Conservation (phyloP, 2,113 vertebrate genomes). For the Myanophis thanlyinensis region DNA sequence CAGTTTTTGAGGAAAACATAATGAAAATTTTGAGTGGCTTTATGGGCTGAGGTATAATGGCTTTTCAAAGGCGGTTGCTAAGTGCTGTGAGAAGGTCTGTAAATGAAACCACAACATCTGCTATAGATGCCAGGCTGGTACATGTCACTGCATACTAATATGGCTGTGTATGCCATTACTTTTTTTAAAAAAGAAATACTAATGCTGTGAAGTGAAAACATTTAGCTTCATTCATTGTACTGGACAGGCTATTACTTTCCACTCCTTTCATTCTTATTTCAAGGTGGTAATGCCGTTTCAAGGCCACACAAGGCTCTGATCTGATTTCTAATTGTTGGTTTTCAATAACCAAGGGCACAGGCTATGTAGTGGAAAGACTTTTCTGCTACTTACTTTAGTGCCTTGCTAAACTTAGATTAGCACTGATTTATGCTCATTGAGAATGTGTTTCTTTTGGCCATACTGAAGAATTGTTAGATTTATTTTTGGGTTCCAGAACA, state of each 20-base stretch:
- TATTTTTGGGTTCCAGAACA: constrained; percentile 30
- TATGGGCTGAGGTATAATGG: constrained; percentile 45
- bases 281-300: constrained; percentile 21
- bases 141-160: constrained; percentile 47
- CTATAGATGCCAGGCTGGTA: constrained; percentile 23
- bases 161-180: constrained; percentile 10
- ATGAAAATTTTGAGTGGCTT: constrained; percentile 69
- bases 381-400: constrained; percentile 43
- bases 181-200: constrained; percentile 24
- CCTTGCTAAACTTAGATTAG: constrained; percentile 29
- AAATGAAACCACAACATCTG: constrained; percentile 43
- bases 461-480: constrained; percentile 43
- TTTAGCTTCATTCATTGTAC: constrained; percentile 56
- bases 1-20: constrained; percentile 71
- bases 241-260: constrained; percentile 56
- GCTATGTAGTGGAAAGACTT: constrained; percentile 40
- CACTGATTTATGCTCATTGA: constrained; percentile 32
- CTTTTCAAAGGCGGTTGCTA: constrained; percentile 52
- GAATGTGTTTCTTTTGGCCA: constrained; percentile 22
- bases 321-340: constrained; percentile 63
- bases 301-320: constrained; percentile 42
- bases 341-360: constrained; percentile 28
- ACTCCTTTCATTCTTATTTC: constrained; percentile 37
- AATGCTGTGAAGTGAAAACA: constrained; percentile 31
- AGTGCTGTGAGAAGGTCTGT: constrained; percentile 38